A percentile compares a stretch with the other conserved stretches of the same genome.
These are phyloP conservation scores for Callithrix jacchus DNA, from an alignment of 2,113 vertebrate genomes.

Conservation along the genomic window DNA sequence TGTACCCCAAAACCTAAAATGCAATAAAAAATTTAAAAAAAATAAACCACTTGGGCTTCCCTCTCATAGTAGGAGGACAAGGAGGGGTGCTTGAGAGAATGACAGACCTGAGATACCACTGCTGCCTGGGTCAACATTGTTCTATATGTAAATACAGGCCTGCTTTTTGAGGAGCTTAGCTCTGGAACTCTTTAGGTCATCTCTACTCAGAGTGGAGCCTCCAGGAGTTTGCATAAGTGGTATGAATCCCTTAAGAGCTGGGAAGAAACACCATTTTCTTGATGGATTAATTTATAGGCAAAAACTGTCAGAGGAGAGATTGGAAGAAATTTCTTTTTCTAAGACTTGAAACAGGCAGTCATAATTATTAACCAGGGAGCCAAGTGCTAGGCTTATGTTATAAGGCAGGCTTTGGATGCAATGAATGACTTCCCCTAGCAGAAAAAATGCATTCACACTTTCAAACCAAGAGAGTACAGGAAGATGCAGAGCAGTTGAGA, in stretches of 20 bases:
- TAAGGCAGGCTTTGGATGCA: not conserved
- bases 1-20: too few species aligned
- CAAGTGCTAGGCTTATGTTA: not conserved
- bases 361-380: conserved; percentile 11
- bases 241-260: conserved; percentile 72
- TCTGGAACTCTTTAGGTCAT: conserved; percentile 80
- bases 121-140: conserved; percentile 55
- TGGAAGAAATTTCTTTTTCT: conserved; percentile 10
- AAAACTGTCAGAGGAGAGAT: conserved; percentile 73
- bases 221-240: conserved; percentile 75
- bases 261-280: conserved; percentile 80
- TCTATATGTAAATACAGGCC: conserved; percentile 75
- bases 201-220: conserved; percentile 71
- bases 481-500: not conserved
- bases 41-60: not conserved
- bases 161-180: conserved; percentile 67
- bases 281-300: conserved; percentile 77
- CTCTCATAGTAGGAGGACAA: conserved; percentile 40
- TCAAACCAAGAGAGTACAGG: not conserved
- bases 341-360: not conserved
- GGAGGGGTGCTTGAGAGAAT: conserved; percentile 59
- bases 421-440: not conserved
- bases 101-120: conserved; percentile 63
- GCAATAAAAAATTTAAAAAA: too few species aligned
- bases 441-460: not conserved